Percentiles rank a stretch among this genome's conserved stretches.
Evolutionary conservation across 2,797 vertebrate species (phyloP).

Genomic region (Amblyopsis hoosieri): DNA sequence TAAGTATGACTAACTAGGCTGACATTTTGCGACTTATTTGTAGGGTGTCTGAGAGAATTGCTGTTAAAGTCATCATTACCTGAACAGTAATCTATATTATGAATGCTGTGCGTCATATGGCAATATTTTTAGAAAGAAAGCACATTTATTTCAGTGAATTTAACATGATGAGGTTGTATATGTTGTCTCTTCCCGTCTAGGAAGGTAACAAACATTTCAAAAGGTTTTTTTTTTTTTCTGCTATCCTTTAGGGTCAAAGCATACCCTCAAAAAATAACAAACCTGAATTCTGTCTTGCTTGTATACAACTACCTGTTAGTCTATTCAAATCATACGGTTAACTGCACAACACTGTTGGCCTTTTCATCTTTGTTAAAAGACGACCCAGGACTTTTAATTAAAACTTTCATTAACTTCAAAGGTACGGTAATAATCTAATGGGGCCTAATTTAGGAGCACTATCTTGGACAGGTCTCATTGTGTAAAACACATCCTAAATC

Average conservation of each 20-base stretch:
- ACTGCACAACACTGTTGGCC: constrained; percentile 36
- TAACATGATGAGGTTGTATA: no score
- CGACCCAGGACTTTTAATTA: constrained; percentile 44
- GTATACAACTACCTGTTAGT: no score
- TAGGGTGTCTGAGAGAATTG: constrained; percentile 11
- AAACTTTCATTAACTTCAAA: constrained; percentile 44
- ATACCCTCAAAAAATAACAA: no score
- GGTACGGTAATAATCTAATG: constrained; percentile 20
- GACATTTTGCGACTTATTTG: constrained; percentile 40
- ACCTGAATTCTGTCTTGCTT: no score
- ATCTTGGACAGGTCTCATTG: constrained; percentile 45
- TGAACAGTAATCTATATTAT: constrained; percentile 52
- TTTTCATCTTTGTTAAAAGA: constrained; percentile 30
- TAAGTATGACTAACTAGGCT: constrained; percentile 52
- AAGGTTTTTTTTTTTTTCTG: no score
- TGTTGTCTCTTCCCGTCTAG: no score
- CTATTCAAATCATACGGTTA: constrained; percentile 19
- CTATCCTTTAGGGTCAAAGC: no score
- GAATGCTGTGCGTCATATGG: no score
- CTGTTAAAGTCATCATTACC: constrained; percentile 63
- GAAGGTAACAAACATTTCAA: no score
- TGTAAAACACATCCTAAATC: constrained; percentile 56
- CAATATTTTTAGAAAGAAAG: no score
- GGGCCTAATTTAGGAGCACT: constrained; percentile 25
- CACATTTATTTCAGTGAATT: no score